Base-by-base conservation (phyloP, 2,113 vertebrate genomes). In the Dendrocopos noguchii region DNA sequence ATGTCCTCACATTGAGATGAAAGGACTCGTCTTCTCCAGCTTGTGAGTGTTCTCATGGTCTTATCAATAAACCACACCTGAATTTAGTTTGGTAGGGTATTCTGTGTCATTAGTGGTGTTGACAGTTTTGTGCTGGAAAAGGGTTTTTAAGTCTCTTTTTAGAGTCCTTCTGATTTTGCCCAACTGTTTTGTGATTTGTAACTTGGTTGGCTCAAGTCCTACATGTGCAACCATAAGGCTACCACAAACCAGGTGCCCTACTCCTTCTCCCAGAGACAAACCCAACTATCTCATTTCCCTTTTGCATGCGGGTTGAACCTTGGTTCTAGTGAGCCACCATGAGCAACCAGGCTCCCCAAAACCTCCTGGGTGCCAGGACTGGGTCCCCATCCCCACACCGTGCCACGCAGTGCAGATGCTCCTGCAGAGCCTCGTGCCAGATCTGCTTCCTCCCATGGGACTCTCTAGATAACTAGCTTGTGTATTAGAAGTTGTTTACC, bases 401-500 rank as follows among this genome's bases (percentile, higher is more conserved):
- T 19, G 67, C 90, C 36, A 2, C 20, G 0, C 9, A 0, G 6
- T 15, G 0, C 72, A 56, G 80, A 80, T 76, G 74, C 9, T 65
- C 56, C 84, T 5, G 52, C 1, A 2, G 64, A 86, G 84, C 93
- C 68, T 53, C 3, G 4, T 9, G 21, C 68, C 73, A 66, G 82
- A 63, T 8, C n/a, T 2, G 4, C 83, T 85, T 90, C 88, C 95
- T 93, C 92, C 86, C 34, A 47, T 24, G 89, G 94, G 89, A 61
- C 66, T 92, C 77, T 47, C 28, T 77, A 86, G 93, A 94, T 92
- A 92, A 84, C 52, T 53, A 16, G 29, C 57, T 83, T 63, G 93
- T 53, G 47, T 84, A 93, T 88, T 25, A 68, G 10, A 86, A 94
- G 87, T 84, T 96, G 93, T 92, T 96, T 95, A 94, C 81, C 57